Conservation (phyloP, 2,888 invertebrate species). For the Sphecodes monilicornis region DNA sequence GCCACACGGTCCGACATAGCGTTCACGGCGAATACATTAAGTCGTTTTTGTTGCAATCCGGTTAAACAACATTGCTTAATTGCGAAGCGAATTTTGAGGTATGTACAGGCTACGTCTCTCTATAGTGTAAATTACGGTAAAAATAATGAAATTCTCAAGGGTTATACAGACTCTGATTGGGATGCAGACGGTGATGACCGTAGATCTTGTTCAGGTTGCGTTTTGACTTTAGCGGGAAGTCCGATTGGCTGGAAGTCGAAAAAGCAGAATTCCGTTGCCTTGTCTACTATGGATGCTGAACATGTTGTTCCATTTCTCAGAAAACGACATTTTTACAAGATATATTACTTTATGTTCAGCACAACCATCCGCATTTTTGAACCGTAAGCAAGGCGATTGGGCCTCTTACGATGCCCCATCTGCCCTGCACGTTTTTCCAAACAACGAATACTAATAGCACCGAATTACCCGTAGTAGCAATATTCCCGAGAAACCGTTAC, state of each 20-base stretch:
- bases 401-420: too few species aligned
- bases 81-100: neutral
- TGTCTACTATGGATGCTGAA: conserved; percentile 16
- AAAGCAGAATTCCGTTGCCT: neutral
- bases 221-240: neutral
- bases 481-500: too few species aligned
- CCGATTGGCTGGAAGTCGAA: conserved; percentile 5
- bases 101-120: neutral
- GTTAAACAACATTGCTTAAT: neutral
- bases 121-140: neutral
- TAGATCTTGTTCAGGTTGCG: neutral
- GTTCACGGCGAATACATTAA: neutral
- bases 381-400: too few species aligned
- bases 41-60: neutral
- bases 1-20: neutral
- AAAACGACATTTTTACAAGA: too few species aligned
- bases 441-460: too few species aligned
- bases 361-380: too few species aligned
- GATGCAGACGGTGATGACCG: neutral
- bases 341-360: too few species aligned
- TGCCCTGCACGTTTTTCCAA: too few species aligned
- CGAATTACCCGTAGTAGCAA: too few species aligned
- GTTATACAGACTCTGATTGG: neutral
- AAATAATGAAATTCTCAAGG: neutral
- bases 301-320: too few species aligned